phyloP scores from a whole-genome alignment of 2,113 vertebrate species.

The Salminus brasiliensis region DNA sequence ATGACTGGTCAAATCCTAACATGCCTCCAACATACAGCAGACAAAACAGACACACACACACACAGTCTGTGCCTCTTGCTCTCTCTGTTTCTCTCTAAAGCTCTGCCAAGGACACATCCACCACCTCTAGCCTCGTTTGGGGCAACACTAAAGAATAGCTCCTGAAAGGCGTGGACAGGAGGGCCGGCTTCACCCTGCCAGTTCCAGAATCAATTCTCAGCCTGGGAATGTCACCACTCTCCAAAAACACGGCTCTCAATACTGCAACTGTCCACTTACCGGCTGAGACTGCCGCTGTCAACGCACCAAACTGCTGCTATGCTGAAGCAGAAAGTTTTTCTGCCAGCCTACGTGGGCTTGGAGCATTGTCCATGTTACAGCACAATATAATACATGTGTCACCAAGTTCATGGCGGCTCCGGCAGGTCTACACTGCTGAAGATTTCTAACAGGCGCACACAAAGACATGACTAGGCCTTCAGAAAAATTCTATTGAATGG shows the following conservation, averaged over 20 bases:
- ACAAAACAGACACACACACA: neutral
- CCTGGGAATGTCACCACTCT: neutral
- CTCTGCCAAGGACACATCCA: neutral
- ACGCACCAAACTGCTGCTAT: neutral
- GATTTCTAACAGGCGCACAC: too few species aligned
- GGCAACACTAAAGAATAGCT: neutral
- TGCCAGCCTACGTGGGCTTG: neutral
- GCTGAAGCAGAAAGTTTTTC: slow-evolving; percentile 10
- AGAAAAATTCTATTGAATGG: too few species aligned
- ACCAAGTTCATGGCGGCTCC: neutral
- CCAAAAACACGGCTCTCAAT: neutral
- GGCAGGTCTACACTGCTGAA: too few species aligned
- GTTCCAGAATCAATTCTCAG: slow-evolving; percentile 25
- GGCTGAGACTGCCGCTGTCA: slow-evolving; percentile 9
- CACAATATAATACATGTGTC: neutral
- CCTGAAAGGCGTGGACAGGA: slow-evolving; percentile 1
- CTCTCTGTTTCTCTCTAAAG: neutral
- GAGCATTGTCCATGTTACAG: neutral
- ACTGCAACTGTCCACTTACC: neutral
- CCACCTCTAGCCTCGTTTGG: neutral
- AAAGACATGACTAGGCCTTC: too few species aligned
- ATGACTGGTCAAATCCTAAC: neutral
- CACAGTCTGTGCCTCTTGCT: neutral
- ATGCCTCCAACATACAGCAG: neutral
- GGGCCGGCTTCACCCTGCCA: neutral